phyloP scores from a whole-genome alignment of 2,888 invertebrate genomes.

The Arrhopalites spinosus region DNA sequence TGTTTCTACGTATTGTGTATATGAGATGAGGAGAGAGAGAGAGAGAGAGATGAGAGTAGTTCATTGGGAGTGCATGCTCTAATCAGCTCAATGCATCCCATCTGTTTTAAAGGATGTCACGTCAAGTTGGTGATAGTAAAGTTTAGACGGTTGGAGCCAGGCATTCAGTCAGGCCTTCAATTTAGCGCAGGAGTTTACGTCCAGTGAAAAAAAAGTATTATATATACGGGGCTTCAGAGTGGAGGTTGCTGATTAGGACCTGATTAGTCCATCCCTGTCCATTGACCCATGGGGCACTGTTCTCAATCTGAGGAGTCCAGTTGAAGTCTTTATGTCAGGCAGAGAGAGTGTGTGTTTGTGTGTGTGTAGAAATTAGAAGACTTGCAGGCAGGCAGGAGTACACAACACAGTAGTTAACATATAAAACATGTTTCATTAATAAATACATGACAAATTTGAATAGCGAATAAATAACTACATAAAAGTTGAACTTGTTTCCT shows the following conservation, averaged over 20 bases:
- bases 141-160: slow-evolving; percentile 24
- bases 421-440: background rate
- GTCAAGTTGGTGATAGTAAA: slow-evolving; percentile 41
- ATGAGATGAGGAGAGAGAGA: too few relatives aligned
- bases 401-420: background rate
- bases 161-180: slow-evolving; percentile 21
- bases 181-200: slow-evolving; percentile 26
- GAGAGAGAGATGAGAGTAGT: slow-evolving; percentile 4
- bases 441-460: background rate
- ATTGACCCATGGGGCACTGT: slow-evolving; percentile 47
- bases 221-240: background rate
- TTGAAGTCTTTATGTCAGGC: slow-evolving; percentile 22
- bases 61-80: slow-evolving; percentile 26
- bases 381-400: background rate
- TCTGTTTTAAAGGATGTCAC: slow-evolving; percentile 48
- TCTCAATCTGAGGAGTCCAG: slow-evolving; percentile 35
- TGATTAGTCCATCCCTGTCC: slow-evolving; percentile 46
- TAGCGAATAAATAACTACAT: slow-evolving; percentile 1
- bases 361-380: background rate
- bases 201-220: slow-evolving; percentile 10
- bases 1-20: too few relatives aligned
- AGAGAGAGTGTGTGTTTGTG: background rate
- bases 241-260: slow-evolving; percentile 36
- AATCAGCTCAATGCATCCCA: slow-evolving; percentile 46
- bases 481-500: slow-evolving; percentile 12